Conservation (phyloP, 2,113 vertebrate species). For the Mus musculus region DNA sequence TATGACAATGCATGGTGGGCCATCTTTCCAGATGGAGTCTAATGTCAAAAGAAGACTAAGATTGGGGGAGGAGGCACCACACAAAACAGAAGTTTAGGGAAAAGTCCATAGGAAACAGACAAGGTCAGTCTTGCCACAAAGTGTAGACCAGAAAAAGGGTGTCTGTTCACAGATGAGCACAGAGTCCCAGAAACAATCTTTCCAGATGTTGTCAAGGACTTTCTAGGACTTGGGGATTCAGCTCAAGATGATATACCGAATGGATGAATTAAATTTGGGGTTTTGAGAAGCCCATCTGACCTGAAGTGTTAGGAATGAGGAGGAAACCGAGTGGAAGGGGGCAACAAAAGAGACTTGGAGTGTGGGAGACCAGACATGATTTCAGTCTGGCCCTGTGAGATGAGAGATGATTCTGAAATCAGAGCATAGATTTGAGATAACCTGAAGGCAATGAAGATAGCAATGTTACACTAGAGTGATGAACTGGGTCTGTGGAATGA, state of each 20-base stretch:
- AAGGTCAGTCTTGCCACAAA: background rate
- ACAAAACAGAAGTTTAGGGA: background rate
- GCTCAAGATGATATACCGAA: background rate
- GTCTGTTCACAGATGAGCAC: background rate
- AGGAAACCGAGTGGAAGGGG: too few relatives aligned
- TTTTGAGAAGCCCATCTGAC: background rate
- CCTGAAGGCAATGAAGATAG: background rate
- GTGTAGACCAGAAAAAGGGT: background rate
- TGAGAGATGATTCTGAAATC: background rate
- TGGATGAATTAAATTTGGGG: background rate
- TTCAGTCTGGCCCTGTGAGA: background rate
- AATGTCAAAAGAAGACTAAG: background rate
- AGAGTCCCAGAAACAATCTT: background rate
- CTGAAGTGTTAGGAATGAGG: background rate
- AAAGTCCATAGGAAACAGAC: background rate
- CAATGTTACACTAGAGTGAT: background rate
- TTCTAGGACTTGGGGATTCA: conserved; percentile 24
- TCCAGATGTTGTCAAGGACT: background rate
- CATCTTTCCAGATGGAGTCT: background rate
- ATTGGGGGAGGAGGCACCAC: background rate
- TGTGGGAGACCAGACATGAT: background rate
- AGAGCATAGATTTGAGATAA: background rate
- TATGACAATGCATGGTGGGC: background rate
- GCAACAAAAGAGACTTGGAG: background rate
- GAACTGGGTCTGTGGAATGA: background rate